Evolutionary conservation across 2,113 vertebrate species (phyloP).

Genomic region (Myanophis thanlyinensis): DNA sequence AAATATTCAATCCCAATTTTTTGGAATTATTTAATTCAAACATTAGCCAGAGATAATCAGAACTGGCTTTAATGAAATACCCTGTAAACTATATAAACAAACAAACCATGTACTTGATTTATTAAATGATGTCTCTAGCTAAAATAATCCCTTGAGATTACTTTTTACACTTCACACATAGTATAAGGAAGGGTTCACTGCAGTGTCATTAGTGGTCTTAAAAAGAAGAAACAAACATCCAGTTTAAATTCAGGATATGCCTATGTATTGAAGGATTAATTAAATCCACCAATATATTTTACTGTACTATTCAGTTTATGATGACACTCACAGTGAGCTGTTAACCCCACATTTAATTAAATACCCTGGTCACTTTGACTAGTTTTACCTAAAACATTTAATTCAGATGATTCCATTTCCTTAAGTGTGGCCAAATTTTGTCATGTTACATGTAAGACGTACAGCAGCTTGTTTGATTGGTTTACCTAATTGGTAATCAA

Average conservation of each 20-base stretch:
- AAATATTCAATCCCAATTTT: constrained; percentile 48
- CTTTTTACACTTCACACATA: not conserved
- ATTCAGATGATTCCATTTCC: not conserved
- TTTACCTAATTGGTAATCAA: not conserved
- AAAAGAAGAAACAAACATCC: not conserved
- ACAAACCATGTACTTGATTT: constrained; percentile 33
- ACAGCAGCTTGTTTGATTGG: not conserved
- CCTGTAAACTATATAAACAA: not conserved
- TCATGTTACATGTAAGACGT: not conserved
- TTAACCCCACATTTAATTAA: not conserved
- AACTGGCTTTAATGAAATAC: not conserved
- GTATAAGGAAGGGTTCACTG: not conserved
- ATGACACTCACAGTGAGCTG: not conserved
- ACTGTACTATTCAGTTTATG: not conserved
- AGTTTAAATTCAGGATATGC: not conserved
- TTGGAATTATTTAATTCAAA: constrained; percentile 43
- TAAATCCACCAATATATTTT: not conserved
- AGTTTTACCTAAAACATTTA: not conserved
- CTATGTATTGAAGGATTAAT: not conserved
- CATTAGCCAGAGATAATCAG: constrained; percentile 31
- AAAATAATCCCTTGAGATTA: not conserved
- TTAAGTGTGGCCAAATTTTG: not conserved
- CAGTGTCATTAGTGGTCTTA: not conserved
- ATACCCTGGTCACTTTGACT: not conserved
- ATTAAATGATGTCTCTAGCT: not conserved